Percentiles rank a stretch among this genome's conserved stretches.
Evolutionary conservation across 2,113 vertebrate species (phyloP).

Genomic region (Phaetusa simplex): DNA sequence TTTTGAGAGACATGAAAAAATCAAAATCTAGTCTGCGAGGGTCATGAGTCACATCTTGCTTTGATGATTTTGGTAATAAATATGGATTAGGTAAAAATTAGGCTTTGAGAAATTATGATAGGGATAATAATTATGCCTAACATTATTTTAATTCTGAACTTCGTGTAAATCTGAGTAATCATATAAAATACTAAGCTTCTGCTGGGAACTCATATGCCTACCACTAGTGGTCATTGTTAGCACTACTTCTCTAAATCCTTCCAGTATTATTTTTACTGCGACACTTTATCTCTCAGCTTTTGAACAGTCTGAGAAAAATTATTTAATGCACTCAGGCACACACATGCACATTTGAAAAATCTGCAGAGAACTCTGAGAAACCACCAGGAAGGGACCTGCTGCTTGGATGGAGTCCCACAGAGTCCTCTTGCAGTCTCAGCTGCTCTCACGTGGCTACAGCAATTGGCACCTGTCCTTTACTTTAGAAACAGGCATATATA

Average conservation of each 20-base stretch:
- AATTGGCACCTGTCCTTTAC: background rate
- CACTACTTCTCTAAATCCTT: background rate
- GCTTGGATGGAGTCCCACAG: background rate
- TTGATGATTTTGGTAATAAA: background rate
- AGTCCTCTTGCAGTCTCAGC: background rate
- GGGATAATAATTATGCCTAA: background rate
- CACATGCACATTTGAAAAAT: rapidly evolving
- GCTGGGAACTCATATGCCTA: background rate
- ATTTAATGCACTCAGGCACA: background rate
- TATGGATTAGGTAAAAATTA: background rate
- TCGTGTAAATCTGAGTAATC: background rate
- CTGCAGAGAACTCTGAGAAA: background rate
- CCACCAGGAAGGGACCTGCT: background rate
- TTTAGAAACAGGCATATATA: background rate
- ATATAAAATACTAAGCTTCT: background rate
- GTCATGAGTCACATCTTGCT: background rate
- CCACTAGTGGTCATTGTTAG: background rate
- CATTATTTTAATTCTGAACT: background rate
- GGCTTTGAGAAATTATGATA: background rate
- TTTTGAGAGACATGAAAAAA: conserved; percentile 22
- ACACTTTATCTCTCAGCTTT: background rate
- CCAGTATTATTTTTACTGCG: background rate
- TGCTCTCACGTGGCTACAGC: background rate
- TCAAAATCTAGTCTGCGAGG: background rate
- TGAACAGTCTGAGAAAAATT: background rate